phyloP scores from a whole-genome alignment of 2,888 invertebrate genomes.

The Eurois occulta region DNA sequence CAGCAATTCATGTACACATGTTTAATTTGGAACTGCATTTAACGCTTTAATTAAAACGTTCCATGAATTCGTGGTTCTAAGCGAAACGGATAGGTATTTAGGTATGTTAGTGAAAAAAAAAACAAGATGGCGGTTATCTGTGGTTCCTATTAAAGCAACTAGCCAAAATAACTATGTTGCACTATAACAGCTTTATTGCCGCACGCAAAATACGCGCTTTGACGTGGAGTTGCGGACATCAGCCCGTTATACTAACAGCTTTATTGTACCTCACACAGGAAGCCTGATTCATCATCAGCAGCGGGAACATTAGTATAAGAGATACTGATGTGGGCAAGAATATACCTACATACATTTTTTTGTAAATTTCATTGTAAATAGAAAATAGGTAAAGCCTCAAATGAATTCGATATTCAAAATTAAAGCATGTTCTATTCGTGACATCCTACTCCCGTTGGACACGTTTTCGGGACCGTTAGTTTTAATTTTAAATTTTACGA shows the following conservation, averaged over 20 bases:
- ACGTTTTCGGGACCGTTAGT: constrained; percentile 46
- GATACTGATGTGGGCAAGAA: neutral
- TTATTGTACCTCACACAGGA: no score
- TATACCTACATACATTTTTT: no score
- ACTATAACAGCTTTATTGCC: no score
- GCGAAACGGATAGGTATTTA: constrained; percentile 34
- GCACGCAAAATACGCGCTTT: no score
- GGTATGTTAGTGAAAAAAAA: no score
- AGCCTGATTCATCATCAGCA: no score
- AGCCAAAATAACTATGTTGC: no score
- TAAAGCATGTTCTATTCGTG: constrained; percentile 46
- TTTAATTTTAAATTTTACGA: constrained; percentile 59
- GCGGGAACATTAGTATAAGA: neutral
- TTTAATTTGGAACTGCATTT: constrained; percentile 54
- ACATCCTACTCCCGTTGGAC: constrained; percentile 29
- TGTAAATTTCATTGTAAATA: neutral
- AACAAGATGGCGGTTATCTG: no score
- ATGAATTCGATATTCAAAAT: constrained; percentile 53
- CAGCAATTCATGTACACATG: constrained; percentile 54
- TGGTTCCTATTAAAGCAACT: no score
- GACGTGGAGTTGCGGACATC: no score
- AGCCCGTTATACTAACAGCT: no score
- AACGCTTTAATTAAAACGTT: constrained; percentile 59
- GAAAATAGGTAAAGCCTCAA: neutral
- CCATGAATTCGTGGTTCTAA: constrained; percentile 38